Evolutionary conservation across 2,888 invertebrate genomes (phyloP), one percentile per base, ranked within the genome.

Genomic region (Punctoribates punctum): DNA sequence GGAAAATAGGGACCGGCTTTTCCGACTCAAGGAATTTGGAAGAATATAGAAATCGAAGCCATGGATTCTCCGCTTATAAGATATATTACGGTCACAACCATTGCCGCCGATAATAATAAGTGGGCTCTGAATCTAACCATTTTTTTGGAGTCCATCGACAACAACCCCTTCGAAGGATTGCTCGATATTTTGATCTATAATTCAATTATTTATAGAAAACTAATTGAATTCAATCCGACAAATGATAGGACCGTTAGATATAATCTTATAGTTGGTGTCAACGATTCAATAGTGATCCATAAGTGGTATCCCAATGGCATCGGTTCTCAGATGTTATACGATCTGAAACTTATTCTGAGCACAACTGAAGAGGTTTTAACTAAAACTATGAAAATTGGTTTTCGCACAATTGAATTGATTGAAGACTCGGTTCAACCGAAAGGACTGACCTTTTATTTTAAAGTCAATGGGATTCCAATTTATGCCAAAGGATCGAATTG

Each of bases 401-500:
- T 97, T 82, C 87, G 96, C 81, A 92, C 91, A 0, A 85, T 96
- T 17, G 90, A 94, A 83, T 84, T 98, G 0, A 86, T 94, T 11
- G 91, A 96, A 84, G 88, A 77, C 5, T 25, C 48, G 9, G 46
- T 76, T 46, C 3, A 46, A 17, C 72, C 48, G 17, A 70, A 34
- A 62, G 96, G 86, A 20, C 78, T 84, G 67, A 83, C 90, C 11
- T 98, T 96, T 84, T 92, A 91, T 82, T 94, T 97, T 82, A 88
- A 88, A 82, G 87, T 99, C 17, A 97, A 98, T 83, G 90, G 87
- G 0, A 84, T 90, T 73, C 89, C 93, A 0, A 88, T 98, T n/a
- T 98, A 96, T 83, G 90, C 94, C 84, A 98, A 97, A 85, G 96
- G 96, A 1, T 91, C 93, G 13, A 97, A 97, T 83, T 94, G 93